phyloP scores from a whole-genome alignment of 1,140 invertebrate species.

The Heliconius eleuchia region DNA sequence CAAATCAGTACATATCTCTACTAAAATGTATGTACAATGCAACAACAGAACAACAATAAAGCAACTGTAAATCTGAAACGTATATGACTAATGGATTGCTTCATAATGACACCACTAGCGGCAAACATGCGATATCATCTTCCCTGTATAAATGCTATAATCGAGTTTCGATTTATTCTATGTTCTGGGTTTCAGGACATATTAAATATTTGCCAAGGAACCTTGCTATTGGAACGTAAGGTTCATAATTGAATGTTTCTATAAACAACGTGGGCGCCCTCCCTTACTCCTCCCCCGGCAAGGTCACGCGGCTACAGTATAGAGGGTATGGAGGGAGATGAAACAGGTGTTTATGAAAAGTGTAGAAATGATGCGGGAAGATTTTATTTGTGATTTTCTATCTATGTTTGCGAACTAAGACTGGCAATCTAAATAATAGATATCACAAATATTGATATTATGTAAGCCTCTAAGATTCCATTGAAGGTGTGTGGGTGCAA shows the following conservation, averaged over 20 bases:
- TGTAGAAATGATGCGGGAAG: slow-evolving; percentile 36
- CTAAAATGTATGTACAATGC: not conserved
- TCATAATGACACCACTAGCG: slow-evolving; percentile 21
- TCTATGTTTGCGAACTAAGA: slow-evolving; percentile 13
- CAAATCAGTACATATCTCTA: not conserved
- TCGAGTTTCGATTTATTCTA: slow-evolving; percentile 40
- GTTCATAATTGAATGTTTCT: slow-evolving; percentile 24
- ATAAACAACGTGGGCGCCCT: slow-evolving; percentile 43
- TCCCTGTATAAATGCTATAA: slow-evolving; percentile 22
- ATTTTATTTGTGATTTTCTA: slow-evolving; percentile 28
- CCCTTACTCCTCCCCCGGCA: slow-evolving; percentile 38
- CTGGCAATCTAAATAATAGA: slow-evolving; percentile 11
- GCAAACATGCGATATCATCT: slow-evolving; percentile 34
- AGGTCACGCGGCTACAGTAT: slow-evolving; percentile 48
- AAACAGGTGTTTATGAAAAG: slow-evolving; percentile 56
- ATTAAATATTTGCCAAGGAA: slow-evolving; percentile 15
- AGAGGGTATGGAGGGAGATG: slow-evolving; percentile 21
- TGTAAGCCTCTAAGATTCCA: slow-evolving; percentile 19
- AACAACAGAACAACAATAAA: not conserved
- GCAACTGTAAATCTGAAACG: slow-evolving; percentile 22
- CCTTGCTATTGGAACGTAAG: slow-evolving; percentile 18
- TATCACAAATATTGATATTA: slow-evolving; percentile 14
- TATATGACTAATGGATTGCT: slow-evolving; percentile 41
- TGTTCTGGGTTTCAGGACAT: slow-evolving; percentile 35
- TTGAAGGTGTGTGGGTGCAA: slow-evolving; percentile 16